A percentile compares a stretch with the other conserved stretches of the same genome.
These are phyloP conservation scores for Genyomyrus donnyi DNA, from an alignment of 2,113 vertebrate genomes.

Conservation along the genomic window DNA sequence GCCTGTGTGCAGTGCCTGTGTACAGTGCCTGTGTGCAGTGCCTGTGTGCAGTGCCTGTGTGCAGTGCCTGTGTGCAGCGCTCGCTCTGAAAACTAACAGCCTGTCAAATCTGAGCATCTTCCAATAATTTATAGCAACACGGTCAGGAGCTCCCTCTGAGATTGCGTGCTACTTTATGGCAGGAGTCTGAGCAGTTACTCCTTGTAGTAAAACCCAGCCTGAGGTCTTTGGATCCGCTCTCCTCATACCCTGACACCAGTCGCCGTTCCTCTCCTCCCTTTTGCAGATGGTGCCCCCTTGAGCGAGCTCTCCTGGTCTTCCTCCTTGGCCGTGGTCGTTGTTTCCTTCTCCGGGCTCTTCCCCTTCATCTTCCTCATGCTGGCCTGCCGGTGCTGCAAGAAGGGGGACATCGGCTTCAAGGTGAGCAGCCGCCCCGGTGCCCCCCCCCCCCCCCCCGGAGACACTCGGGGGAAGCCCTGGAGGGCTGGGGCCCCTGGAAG, in stretches of 20 bases:
- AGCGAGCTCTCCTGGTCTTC: conserved; percentile 93
- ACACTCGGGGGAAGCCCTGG: neutral
- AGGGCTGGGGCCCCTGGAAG: neutral
- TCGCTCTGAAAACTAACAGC: neutral
- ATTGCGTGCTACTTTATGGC: neutral
- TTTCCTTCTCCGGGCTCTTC: conserved; percentile 92
- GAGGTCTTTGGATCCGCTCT: neutral
- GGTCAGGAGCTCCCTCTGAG: neutral
- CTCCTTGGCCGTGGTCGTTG: conserved; percentile 81
- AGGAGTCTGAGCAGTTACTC: neutral
- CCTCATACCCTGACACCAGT: neutral
- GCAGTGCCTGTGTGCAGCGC: neutral
- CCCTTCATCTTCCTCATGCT: conserved; percentile 95
- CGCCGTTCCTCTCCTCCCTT: conserved; percentile 28
- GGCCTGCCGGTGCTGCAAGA: conserved; percentile 97
- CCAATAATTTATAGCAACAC: neutral
- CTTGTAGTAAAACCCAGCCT: neutral
- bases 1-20: too few relatives aligned
- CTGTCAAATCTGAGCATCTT: neutral
- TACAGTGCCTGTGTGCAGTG: neutral
- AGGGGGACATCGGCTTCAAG: conserved; percentile 94
- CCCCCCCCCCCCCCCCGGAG: conserved; percentile 33
- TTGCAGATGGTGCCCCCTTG: conserved; percentile 77
- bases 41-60: too few relatives aligned
- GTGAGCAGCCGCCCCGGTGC: conserved; percentile 59